Base-by-base conservation (phyloP, 2,888 invertebrate genomes). In the Lymantria dispar region DNA sequence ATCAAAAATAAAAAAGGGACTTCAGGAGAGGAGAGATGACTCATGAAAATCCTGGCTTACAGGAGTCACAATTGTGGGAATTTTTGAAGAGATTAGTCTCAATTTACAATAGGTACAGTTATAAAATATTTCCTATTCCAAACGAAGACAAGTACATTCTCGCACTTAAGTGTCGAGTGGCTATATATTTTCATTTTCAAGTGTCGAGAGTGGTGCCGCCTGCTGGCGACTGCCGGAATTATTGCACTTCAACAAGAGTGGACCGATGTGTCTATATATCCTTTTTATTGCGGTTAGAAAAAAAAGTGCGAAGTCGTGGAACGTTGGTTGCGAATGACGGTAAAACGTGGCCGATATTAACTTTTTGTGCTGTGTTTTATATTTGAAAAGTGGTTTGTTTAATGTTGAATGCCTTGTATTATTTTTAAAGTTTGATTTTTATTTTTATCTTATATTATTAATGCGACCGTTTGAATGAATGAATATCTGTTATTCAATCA, bases 201-300 rank as follows among this genome's bases (percentile, higher is more conserved):
- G 67, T 56, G 69, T 78, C 76, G 80, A 74, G 74, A 72, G 70
- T 72, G 68, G 70, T 76, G 78, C 83, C 82, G 85, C 77, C 74
- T 88, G 88, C 61, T 60, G 65, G 57, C 82, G 88, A 88, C 88
- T 81, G 77, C 70, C 62, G 73, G 78, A 85, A 80, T 86, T 86
- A 84, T 81, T 77, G 76, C 85, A 73, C 80, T 80, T 76, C 72
- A 75, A 69, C 66, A 66, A 71, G 65, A 78, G 78, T 74, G 77
- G 69, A 66, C 70, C 70, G 58, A 70, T 64, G 70, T 64, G 62
- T 66, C 67, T 59, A 62, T 59, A 64, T 70, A 65, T 73, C 64
- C 62, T 70, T 74, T 83, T 83, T 83, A 82, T 81, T 83, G 74
- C 74, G 63, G 71, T 58, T 62, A 70, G 69, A 69, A 74, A 78